Evolutionary conservation across 2,888 invertebrate genomes (phyloP).

Genomic region (Griposia aprilina): DNA sequence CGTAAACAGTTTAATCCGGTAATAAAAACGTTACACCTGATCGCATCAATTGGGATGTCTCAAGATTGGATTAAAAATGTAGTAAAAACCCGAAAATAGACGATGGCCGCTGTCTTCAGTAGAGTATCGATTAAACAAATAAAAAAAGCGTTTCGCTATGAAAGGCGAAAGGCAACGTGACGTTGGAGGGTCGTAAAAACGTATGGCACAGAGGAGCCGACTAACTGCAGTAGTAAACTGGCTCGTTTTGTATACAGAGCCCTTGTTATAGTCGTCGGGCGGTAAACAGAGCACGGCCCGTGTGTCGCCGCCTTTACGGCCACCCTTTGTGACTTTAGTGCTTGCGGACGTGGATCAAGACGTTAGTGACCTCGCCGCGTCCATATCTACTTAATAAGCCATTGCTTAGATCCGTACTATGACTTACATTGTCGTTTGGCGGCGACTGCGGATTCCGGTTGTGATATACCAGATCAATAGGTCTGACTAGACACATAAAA

Average conservation of each 20-base stretch:
- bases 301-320: slow-evolving; percentile 89
- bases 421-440: slow-evolving; percentile 40
- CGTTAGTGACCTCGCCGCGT: slow-evolving; percentile 74
- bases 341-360: slow-evolving; percentile 82
- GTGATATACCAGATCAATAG: slow-evolving; percentile 32
- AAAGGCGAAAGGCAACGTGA: slow-evolving; percentile 89
- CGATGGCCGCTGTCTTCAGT: slow-evolving; percentile 85
- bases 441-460: slow-evolving; percentile 58
- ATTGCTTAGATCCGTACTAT: slow-evolving; percentile 59
- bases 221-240: slow-evolving; percentile 88
- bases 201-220: slow-evolving; percentile 89
- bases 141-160: slow-evolving; percentile 88
- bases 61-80: slow-evolving; percentile 83
- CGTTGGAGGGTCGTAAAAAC: slow-evolving; percentile 88
- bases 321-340: slow-evolving; percentile 85
- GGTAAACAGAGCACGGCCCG: slow-evolving; percentile 87
- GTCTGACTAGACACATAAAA: slow-evolving; percentile 44
- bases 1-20: slow-evolving; percentile 87
- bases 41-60: slow-evolving; percentile 83
- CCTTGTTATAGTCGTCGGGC: slow-evolving; percentile 86
- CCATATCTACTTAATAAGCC: slow-evolving; percentile 72
- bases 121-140: slow-evolving; percentile 90
- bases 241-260: slow-evolving; percentile 88
- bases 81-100: slow-evolving; percentile 86
- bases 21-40: slow-evolving; percentile 89